Conservation (phyloP, 1,140 invertebrate genomes). For the Nasonia giraulti region DNA sequence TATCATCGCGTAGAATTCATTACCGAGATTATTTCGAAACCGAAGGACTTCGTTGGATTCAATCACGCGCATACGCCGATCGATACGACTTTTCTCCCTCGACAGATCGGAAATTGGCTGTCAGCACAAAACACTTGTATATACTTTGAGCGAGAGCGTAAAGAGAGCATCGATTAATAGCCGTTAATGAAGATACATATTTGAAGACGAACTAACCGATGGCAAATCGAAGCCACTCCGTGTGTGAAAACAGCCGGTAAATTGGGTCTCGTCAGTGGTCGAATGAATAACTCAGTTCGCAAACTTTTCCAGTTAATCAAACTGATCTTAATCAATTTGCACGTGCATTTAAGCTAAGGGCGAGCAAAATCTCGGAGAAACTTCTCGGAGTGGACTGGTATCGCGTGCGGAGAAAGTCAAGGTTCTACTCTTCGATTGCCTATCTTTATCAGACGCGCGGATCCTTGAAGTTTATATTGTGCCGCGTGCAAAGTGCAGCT, state of each 20-base stretch:
- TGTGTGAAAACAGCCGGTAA: neutral
- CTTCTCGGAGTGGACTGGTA: neutral
- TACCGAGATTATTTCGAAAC: neutral
- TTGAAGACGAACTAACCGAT: neutral
- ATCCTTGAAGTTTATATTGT: conserved; percentile 37
- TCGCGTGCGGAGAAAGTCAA: conserved; percentile 41
- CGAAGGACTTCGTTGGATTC: neutral
- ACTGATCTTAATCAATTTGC: conserved; percentile 33
- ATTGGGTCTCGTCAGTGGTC: neutral
- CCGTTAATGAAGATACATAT: neutral
- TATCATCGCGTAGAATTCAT: neutral
- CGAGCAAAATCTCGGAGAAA: neutral
- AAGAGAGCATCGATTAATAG: no score
- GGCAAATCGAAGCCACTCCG: neutral
- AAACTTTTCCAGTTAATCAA: conserved; percentile 42
- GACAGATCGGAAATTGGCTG: neutral
- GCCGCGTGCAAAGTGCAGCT: neutral
- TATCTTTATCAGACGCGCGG: conserved; percentile 13
- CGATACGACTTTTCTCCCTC: neutral
- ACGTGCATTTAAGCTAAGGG: neutral
- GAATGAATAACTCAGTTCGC: conserved; percentile 7
- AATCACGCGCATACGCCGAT: neutral
- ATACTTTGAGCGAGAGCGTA: neutral
- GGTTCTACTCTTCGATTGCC: neutral
- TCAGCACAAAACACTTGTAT: neutral